Percentiles rank a stretch among this genome's conserved stretches.
Evolutionary conservation across 2,113 vertebrate species (phyloP).

Genomic region (Corythaeola cristata): DNA sequence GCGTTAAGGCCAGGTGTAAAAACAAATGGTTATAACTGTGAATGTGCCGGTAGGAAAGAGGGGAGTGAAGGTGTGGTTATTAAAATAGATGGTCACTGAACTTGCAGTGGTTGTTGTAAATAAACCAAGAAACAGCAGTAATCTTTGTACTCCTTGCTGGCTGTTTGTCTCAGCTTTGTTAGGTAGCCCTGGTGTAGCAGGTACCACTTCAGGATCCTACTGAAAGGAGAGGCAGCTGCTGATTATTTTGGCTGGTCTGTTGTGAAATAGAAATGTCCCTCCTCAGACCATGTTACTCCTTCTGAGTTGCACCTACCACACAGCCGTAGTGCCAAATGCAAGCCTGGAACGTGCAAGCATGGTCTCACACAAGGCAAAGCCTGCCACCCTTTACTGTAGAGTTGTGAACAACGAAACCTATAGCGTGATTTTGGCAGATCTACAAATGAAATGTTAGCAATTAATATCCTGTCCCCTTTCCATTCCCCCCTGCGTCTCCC

Average conservation of each 20-base stretch:
- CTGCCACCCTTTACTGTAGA: not conserved
- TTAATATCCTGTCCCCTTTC: not conserved
- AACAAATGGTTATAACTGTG: not conserved
- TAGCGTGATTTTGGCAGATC: not conserved
- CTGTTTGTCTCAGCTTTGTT: not conserved
- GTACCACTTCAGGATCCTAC: not conserved
- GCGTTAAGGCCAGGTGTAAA: not conserved
- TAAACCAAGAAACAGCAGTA: not conserved
- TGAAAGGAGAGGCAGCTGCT: not conserved
- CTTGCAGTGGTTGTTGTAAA: not conserved
- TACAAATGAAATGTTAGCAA: not conserved
- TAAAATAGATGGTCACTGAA: not conserved
- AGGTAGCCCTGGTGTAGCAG: not conserved
- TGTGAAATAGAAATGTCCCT: not conserved
- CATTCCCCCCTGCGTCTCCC: rapidly evolving
- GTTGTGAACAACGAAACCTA: not conserved
- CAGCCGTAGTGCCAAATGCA: not conserved
- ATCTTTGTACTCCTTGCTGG: not conserved
- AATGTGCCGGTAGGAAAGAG: not conserved
- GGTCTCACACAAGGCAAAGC: not conserved
- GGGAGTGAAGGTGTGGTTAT: not conserved
- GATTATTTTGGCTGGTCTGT: not conserved
- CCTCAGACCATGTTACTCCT: not conserved
- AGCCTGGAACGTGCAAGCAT: not conserved
- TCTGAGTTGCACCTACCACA: not conserved